Base-by-base conservation (phyloP, 2,113 vertebrate species). In the Toxotes jaculatrix region DNA sequence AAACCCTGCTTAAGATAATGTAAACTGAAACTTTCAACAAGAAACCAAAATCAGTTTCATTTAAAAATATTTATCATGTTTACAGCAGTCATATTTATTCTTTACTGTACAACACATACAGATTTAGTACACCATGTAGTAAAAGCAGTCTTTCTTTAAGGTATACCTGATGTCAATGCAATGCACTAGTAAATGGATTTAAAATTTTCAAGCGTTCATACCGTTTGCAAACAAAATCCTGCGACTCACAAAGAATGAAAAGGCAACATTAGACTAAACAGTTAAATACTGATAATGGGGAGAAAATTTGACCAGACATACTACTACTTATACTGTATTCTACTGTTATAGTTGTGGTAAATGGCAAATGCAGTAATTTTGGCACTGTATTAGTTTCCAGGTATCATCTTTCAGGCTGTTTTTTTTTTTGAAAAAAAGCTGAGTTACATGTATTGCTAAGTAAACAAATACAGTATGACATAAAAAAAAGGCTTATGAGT, bases 91-190 rank as follows among this genome's bases (percentile, higher is more conserved):
- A 31, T 65, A 77, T 68, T 77, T 49, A 67, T 47, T 75, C 36
- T 32, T 43, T 17, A 63, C 2, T 43, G 43, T 81, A 82, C 49
- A 85, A 76, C 56, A 85, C 55, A 77, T 73, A 82, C 42, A 77
- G 47, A 74, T 66, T 32, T 49, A 27, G 53, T 17, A 23, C 57
- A 62, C 4, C 31, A 21, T 64, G 32, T 47, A 38, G 19, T 40
- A 17, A 45, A 78, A 32, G 16, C 40, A 67, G 42, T 66, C 31
- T 21, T 13, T 62, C 36, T 65, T 69, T 19, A 42, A 61, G 1
- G 21, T 32, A 19, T 55, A 19, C 21, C 51, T 45, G 19, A 60
- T 27, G 51, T 64, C 38, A 67, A 23, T 8, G 7, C 51, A 72
- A 32, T 8, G 7, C 51, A 72, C 12, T 23, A 42, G 6, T 27